Percentiles rank a stretch among this genome's conserved stretches.
Evolutionary conservation across 92 coral and sea anemone genomes (phyloP).

Genomic region (Bergia sp.): DNA sequence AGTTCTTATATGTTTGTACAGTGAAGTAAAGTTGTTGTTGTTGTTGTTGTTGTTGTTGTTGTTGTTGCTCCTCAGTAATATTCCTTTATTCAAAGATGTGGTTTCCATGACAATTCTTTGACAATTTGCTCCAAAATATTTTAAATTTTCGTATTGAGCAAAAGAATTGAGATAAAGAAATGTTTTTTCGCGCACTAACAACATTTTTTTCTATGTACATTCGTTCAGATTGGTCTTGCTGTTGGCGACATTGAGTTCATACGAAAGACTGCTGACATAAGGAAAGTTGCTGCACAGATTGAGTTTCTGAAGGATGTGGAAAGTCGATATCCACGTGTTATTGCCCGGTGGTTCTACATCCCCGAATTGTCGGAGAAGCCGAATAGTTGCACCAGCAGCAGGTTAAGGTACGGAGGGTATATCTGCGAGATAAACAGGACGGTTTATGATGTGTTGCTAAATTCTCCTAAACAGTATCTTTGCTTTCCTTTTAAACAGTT

Average conservation of each 20-base stretch:
- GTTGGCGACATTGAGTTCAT: constrained; percentile 78
- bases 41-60: too few species aligned
- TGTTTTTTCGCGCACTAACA: neutral
- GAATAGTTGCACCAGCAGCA: neutral
- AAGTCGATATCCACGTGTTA: constrained; percentile 52
- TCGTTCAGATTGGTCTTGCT: constrained; percentile 71
- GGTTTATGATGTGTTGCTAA: too few species aligned
- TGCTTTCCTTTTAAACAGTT: too few species aligned
- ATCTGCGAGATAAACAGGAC: neutral
- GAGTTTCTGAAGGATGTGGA: constrained; percentile 49
- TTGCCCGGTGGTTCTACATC: neutral
- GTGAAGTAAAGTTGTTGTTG: too few species aligned
- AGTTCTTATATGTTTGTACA: too few species aligned
- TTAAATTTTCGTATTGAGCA: too few species aligned
- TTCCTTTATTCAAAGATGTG: too few species aligned
- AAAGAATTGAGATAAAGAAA: too few species aligned
- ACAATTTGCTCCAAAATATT: too few species aligned
- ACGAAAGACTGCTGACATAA: constrained; percentile 66
- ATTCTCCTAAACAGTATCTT: too few species aligned
- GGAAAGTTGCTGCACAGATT: constrained; percentile 65
- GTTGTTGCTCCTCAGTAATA: too few species aligned
- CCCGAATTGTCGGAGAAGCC: neutral
- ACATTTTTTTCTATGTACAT: neutral
- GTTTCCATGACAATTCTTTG: too few species aligned
- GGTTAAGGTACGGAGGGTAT: neutral